Evolutionary conservation across 2,797 vertebrate genomes (phyloP), one percentile per base, ranked within the genome.

Genomic region (Buphagus erythrorhynchus): DNA sequence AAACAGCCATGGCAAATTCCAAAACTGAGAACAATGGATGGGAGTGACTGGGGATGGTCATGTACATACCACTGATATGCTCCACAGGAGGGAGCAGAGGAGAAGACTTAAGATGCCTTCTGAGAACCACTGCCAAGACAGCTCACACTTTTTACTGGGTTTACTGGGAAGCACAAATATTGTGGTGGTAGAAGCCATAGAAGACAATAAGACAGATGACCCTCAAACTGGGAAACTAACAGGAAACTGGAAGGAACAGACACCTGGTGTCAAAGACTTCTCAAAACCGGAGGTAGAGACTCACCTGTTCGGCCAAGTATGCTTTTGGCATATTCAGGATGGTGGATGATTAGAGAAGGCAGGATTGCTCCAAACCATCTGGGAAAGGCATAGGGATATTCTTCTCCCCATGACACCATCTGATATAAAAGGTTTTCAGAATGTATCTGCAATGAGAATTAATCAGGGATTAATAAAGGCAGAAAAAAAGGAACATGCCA

Each of bases 291-390:
- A 63, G 31, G n/a, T 18, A 57, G 46, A 88, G n/a, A 83, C 97
- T 91, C 87, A 99, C 99, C 99, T 68, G 98, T 95, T 97, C 98
- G 97, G 48, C 94, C 86, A 81, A 99, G 91, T 48, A 99, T 13
- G 13, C 84, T 97, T 97, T 99, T 99, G 35, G 96, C 98, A 84
- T 99, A 99, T 74, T 99, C 98, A 25, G 99, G 99, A 81, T 99
- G 99, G 90, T 98, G 98, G 94, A 99, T 88, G 29, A 77, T 38
- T 26, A 99, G 71, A 76, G 93, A 10, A 65, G 97, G 93, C 20
- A 98, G 9, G 66, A 98, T 95, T 7, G 98, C 98, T 15, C 99
- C 99, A 89, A 99, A 63, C 99, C 98, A 99, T 11, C 98, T 1
- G 18, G 98, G 98, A 57, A 98, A 99, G 29, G 98, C 98, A 67